These are phyloP conservation scores for Lutjanus argentimaculatus DNA, from an alignment of 2,797 vertebrate species.

Conservation along the genomic window DNA sequence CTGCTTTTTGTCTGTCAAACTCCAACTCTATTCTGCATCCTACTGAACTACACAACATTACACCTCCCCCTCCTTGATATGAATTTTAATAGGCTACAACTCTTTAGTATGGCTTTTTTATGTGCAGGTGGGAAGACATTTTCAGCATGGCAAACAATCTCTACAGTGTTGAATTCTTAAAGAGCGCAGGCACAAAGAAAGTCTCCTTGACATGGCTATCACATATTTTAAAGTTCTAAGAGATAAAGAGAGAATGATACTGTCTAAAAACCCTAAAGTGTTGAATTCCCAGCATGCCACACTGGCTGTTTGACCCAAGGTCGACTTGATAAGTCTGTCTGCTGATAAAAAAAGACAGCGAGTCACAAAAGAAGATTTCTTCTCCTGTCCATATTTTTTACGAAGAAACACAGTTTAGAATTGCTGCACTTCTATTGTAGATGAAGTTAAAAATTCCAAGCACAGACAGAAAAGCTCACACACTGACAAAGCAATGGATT, in stretches of 20 bases:
- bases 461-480: neutral
- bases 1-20: slow-evolving; percentile 55
- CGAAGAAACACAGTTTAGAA: slow-evolving; percentile 21
- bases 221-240: slow-evolving; percentile 15
- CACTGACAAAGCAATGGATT: slow-evolving; percentile 26
- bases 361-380: slow-evolving; percentile 14
- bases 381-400: slow-evolving; percentile 7
- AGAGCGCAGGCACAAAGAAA: slow-evolving; percentile 25
- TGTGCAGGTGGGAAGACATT: slow-evolving; percentile 5
- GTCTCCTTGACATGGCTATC: slow-evolving; percentile 14
- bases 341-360: slow-evolving; percentile 23
- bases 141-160: slow-evolving; percentile 23
- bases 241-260: slow-evolving; percentile 37
- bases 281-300: slow-evolving; percentile 35
- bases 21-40: slow-evolving; percentile 31
- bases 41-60: slow-evolving; percentile 24
- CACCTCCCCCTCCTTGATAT: slow-evolving; percentile 10
- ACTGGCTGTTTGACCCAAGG: slow-evolving; percentile 32
- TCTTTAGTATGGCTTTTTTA: slow-evolving; percentile 34
- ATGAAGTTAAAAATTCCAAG: slow-evolving; percentile 2
- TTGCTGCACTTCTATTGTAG: neutral
- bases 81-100: slow-evolving; percentile 28
- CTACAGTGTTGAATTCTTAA: slow-evolving; percentile 27
- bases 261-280: slow-evolving; percentile 18
- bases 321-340: slow-evolving; percentile 29